These are phyloP conservation scores for Melanostoma scalare DNA, from an alignment of 2,888 invertebrate species.

Conservation along the genomic window DNA sequence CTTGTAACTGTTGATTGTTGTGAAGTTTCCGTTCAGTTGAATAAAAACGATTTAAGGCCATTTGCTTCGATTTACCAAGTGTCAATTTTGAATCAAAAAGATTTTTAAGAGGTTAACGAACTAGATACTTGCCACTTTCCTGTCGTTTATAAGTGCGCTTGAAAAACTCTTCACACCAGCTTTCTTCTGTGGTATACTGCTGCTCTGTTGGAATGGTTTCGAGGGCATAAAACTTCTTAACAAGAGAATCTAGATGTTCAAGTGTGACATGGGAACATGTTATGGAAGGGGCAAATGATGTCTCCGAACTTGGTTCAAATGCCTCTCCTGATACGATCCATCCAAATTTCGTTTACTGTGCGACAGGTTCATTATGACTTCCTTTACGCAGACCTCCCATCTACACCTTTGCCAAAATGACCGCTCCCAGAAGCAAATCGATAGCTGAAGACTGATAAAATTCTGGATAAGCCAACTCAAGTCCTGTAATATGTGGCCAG, in stretches of 20 bases:
- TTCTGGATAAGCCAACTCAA: conserved; percentile 33
- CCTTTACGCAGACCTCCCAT: conserved; percentile 28
- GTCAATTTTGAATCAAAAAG: conserved; percentile 18
- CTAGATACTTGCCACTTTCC: conserved; percentile 38
- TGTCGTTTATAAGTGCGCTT: conserved; percentile 16
- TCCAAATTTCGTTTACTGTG: conserved; percentile 25
- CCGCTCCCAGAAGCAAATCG: conserved; percentile 37
- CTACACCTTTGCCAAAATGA: conserved; percentile 17
- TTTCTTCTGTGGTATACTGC: conserved; percentile 28
- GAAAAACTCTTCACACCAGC: conserved; percentile 58
- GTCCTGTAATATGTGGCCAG: conserved; percentile 29
- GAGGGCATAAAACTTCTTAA: conserved; percentile 17
- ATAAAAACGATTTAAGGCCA: conserved; percentile 51
- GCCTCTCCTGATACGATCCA: conserved; percentile 23
- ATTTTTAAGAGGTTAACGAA: conserved; percentile 45
- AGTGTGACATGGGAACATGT: conserved; percentile 18
- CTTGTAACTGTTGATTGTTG: neutral
- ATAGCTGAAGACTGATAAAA: conserved; percentile 28
- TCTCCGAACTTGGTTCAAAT: neutral
- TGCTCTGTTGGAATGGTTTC: conserved; percentile 13
- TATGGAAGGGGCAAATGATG: neutral
- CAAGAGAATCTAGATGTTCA: conserved; percentile 3
- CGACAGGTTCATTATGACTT: conserved; percentile 17
- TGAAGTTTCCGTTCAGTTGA: conserved; percentile 23
- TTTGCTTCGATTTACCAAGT: conserved; percentile 39